Percentiles rank a stretch among this genome's conserved stretches.
These are phyloP conservation scores for Xanthostigma xanthostigma DNA, from an alignment of 2,888 invertebrate genomes.

Conservation along the genomic window DNA sequence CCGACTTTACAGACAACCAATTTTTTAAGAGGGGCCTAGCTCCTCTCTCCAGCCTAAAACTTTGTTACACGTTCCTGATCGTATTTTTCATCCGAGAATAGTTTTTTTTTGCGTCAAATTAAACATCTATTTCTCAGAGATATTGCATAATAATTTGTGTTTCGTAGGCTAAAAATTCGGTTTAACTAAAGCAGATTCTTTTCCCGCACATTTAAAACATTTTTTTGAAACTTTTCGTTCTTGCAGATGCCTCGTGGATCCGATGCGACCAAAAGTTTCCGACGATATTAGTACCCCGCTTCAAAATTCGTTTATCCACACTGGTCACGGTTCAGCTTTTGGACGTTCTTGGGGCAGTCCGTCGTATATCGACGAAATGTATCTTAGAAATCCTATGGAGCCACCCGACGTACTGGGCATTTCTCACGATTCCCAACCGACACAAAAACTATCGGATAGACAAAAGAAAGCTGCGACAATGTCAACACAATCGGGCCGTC, in stretches of 20 bases:
- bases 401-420: slow-evolving; percentile 46
- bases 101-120: too few relatives aligned
- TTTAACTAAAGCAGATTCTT: too few relatives aligned
- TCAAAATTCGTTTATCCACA: slow-evolving; percentile 70
- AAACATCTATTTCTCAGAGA: too few relatives aligned
- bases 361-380: slow-evolving; percentile 61
- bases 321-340: slow-evolving; percentile 56
- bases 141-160: too few relatives aligned
- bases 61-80: too few relatives aligned
- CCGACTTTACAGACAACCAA: too few relatives aligned
- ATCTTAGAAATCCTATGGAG: slow-evolving; percentile 59
- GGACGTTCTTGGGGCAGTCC: slow-evolving; percentile 79
- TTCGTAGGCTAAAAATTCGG: too few relatives aligned
- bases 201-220: too few relatives aligned
- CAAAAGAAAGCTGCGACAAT: slow-evolving; percentile 29
- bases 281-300: slow-evolving; percentile 67
- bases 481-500: slow-evolving; percentile 24
- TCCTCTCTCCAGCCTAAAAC: too few relatives aligned
- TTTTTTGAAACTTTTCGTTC: too few relatives aligned
- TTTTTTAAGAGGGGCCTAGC: too few relatives aligned
- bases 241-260: slow-evolving; percentile 44
- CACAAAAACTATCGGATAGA: slow-evolving; percentile 28
- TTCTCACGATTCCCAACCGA: slow-evolving; percentile 20
- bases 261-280: slow-evolving; percentile 47
- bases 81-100: too few relatives aligned